Evolutionary conservation across 92 coral and sea anemone species (phyloP).

Genomic region (Parazoanthus atlanticus): DNA sequence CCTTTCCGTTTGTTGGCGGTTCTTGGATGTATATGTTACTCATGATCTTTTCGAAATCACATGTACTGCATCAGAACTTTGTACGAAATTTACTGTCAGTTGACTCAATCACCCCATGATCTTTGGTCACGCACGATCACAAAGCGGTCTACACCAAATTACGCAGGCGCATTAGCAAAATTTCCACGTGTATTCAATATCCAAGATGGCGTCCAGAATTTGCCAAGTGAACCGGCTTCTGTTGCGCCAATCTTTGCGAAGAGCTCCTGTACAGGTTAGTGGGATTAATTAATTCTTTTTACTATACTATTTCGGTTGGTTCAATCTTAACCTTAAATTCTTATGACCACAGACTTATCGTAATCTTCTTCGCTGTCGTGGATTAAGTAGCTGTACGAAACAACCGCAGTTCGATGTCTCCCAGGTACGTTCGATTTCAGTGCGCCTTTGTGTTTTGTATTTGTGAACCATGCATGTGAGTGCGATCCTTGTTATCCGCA

Average conservation of each 20-base stretch:
- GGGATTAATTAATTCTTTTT: neutral
- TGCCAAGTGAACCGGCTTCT: slow-evolving; percentile 43
- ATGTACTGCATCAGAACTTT: neutral
- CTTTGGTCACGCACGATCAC: neutral
- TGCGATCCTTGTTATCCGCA: neutral
- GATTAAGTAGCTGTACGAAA: neutral
- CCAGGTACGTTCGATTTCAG: slow-evolving; percentile 9
- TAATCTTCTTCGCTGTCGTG: slow-evolving; percentile 1
- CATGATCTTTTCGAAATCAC: slow-evolving; percentile 44
- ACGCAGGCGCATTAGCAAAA: slow-evolving; percentile 46
- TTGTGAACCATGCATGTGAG: neutral
- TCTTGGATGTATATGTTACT: slow-evolving; percentile 98
- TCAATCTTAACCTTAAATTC: neutral
- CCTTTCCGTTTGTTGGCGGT: slow-evolving; percentile 98
- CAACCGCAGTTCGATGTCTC: neutral
- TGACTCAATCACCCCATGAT: too few relatives aligned
- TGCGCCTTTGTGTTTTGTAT: neutral
- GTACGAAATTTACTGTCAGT: neutral
- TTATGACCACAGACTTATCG: slow-evolving; percentile 7
- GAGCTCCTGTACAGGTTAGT: slow-evolving; percentile 46
- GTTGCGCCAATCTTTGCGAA: slow-evolving; percentile 47
- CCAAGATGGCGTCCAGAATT: slow-evolving; percentile 84
- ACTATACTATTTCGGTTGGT: neutral
- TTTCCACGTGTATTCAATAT: slow-evolving; percentile 56
- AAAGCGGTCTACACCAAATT: slow-evolving; percentile 53